These are phyloP conservation scores for Graphium colonna DNA, from an alignment of 2,888 invertebrate genomes.

Conservation along the genomic window DNA sequence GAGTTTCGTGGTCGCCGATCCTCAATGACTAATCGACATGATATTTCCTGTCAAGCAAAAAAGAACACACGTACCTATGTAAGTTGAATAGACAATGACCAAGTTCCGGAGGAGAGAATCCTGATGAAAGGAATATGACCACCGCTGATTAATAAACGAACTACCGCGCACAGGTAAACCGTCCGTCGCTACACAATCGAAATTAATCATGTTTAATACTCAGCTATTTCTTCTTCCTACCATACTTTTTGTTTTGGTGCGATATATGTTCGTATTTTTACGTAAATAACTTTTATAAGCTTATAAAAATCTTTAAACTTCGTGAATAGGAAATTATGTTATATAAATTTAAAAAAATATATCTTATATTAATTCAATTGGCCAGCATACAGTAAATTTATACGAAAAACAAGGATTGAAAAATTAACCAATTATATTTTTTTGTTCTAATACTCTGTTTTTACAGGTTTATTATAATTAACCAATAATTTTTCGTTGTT, in stretches of 20 bases:
- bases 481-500: too few relatives aligned
- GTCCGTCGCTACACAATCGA: neutral
- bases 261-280: too few relatives aligned
- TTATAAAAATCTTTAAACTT: too few relatives aligned
- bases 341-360: too few relatives aligned
- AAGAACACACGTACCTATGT: constrained; percentile 11
- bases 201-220: constrained; percentile 9
- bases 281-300: too few relatives aligned
- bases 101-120: constrained; percentile 24
- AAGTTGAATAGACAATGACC: constrained; percentile 24
- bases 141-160: constrained; percentile 19
- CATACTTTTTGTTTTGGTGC: neutral
- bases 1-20: constrained; percentile 18
- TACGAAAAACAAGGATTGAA: too few relatives aligned
- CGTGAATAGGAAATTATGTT: too few relatives aligned
- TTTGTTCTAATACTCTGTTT: too few relatives aligned
- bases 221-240: neutral
- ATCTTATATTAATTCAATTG: too few relatives aligned
- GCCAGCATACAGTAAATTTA: too few relatives aligned
- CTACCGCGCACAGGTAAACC: constrained; percentile 11
- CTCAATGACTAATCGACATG: constrained; percentile 24
- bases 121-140: constrained; percentile 21
- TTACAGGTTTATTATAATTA: too few relatives aligned
- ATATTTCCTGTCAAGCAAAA: constrained; percentile 23
- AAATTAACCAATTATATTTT: too few relatives aligned